phyloP scores from a whole-genome alignment of 1,140 invertebrate species.

The Prorops nasuta region DNA sequence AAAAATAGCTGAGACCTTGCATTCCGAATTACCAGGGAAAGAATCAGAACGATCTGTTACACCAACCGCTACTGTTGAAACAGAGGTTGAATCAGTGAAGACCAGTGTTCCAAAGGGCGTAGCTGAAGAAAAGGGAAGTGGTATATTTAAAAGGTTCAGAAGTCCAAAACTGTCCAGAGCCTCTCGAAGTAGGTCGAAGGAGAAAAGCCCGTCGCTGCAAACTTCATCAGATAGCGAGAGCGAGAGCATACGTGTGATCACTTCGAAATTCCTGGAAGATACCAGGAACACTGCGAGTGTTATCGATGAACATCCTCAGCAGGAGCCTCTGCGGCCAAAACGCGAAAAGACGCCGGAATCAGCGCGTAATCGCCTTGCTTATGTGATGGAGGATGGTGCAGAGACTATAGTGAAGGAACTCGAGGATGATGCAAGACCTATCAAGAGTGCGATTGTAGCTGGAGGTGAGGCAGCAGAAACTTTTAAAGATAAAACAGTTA shows the following conservation, averaged over 20 bases:
- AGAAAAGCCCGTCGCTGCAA: constrained; percentile 34
- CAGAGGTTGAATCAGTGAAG: constrained; percentile 8
- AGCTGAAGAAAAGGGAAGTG: constrained; percentile 30
- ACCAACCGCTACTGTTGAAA: not conserved
- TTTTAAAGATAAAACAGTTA: constrained; percentile 14
- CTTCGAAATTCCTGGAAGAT: constrained; percentile 39
- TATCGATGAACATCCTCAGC: constrained; percentile 13
- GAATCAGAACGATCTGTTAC: not conserved
- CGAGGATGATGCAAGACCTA: not conserved
- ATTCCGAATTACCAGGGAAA: not conserved
- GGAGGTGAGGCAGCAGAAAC: not conserved
- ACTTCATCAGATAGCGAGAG: constrained; percentile 24
- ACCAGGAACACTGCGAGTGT: constrained; percentile 26
- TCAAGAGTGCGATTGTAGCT: not conserved
- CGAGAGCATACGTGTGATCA: constrained; percentile 29
- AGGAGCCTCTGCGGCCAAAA: not conserved
- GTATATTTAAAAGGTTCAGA: constrained; percentile 43
- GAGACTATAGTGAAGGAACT: constrained; percentile 10
- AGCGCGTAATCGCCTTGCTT: too few relatives aligned
- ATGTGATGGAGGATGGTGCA: constrained; percentile 14
- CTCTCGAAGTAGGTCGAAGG: constrained; percentile 35
- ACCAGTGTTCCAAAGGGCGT: constrained; percentile 8
- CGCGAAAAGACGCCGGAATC: constrained; percentile 2
- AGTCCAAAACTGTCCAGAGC: constrained; percentile 39
- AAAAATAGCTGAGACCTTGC: constrained; percentile 13